Evolutionary conservation across 2,888 invertebrate species (phyloP).

Genomic region (Diploptera punctata): DNA sequence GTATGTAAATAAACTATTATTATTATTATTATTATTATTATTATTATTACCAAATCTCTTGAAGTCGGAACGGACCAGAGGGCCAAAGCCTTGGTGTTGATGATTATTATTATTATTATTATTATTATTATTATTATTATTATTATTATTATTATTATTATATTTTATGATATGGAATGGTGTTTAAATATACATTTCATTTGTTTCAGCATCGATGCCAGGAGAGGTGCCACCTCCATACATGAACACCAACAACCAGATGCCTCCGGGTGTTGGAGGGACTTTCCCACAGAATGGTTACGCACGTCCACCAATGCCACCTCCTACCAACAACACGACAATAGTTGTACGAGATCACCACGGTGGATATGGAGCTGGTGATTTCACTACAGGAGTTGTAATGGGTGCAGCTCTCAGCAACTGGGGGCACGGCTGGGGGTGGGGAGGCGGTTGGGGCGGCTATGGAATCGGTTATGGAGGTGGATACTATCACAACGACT

Average conservation of each 20-base stretch:
- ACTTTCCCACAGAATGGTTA: constrained; percentile 38
- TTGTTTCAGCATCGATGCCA: constrained; percentile 39
- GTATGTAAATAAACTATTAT: no score
- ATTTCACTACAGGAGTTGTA: constrained; percentile 65
- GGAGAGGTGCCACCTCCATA: constrained; percentile 41
- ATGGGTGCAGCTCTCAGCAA: constrained; percentile 68
- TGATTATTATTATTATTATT: no score
- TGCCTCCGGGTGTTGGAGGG: constrained; percentile 23
- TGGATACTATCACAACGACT: constrained; percentile 38
- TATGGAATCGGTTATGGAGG: constrained; percentile 25
- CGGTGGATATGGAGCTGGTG: constrained; percentile 36
- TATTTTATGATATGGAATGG: no score
- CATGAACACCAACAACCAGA: constrained; percentile 26
- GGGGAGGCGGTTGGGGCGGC: constrained; percentile 41
- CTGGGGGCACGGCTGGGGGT: constrained; percentile 82
- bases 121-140: no score
- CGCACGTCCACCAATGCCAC: constrained; percentile 29
- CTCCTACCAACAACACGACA: constrained; percentile 38
- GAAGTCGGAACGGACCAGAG: no score
- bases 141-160: no score
- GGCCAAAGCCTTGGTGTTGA: no score
- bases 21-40: no score
- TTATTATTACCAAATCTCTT: no score
- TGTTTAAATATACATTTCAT: neutral
- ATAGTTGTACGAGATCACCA: constrained; percentile 41